Evolutionary conservation across 2,888 invertebrate genomes (phyloP), one percentile per base, ranked within the genome.

Genomic region (Hirtodrosophila histrioides): DNA sequence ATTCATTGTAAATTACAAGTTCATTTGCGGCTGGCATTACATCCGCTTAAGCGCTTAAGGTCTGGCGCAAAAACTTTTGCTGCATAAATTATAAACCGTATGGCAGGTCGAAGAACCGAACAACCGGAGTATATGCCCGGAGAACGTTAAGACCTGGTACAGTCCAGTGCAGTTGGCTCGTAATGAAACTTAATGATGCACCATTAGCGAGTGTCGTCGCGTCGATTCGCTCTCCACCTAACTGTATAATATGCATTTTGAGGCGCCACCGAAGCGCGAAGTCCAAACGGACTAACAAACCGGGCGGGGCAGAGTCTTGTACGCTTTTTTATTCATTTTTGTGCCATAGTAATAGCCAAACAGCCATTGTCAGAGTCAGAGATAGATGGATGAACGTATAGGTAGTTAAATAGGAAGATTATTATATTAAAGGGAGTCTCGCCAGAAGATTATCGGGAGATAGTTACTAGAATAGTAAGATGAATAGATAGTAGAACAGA

Each of bases 131-230:
- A 48, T 31, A 9, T 9, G 6, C 27, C 27, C 7, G 7, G 31
- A 24, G n/a, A 51, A 29, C 10, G 10, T n/a, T 10, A 36, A 23
- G n/a, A 36, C n/a, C 24, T 4, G 44, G 44, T 44, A 44, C 50
- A 23, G 36, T 43, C 36, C 54, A 36, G 8, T 45, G 29, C 23
- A 45, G 40, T 73, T 60, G 45, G 71, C 35, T 63, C 58, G 48
- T 83, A 86, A 88, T 88, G 83, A 81, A 83, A 76, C 83, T 82
- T 87, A 86, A 88, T 86, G 84, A 88, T 76, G 74, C 54, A 62
- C 71, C 75, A 86, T 86, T 86, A 86, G 83, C 66, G 71, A 55
- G 64, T 69, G 78, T 66, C 72, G 67, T 50, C 62, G 31, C 35
- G 27, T 24, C 58, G 50, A 37, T 43, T 44, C 49, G 41, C 44